Evolutionary conservation across 2,797 vertebrate genomes (phyloP), one percentile per base, ranked within the genome.

Genomic region (Oreochromis mossambicus): DNA sequence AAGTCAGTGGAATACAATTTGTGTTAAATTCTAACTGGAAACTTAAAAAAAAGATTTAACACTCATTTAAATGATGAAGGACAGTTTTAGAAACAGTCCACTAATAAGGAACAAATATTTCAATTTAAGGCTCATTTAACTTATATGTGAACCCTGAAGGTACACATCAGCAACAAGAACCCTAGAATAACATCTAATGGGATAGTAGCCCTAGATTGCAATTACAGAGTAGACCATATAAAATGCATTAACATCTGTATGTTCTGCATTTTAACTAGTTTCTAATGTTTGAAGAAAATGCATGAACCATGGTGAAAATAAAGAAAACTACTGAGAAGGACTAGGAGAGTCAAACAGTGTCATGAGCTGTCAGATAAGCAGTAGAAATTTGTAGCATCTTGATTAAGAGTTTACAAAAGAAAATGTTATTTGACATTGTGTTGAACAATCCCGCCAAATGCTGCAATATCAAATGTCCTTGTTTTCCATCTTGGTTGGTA

Each of bases 111-210:
- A 55, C 46, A 85, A 78, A 52, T 17, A 73, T 80, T 77, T 79
- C 11, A 58, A 70, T 88, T 87, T 91, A 96, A 94, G 94, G 91
- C 92, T 91, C 43, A 81, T 81, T 66, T 29, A 24, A 75, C 80
- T 83, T 90, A 85, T 81, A 87, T 95, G 95, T 95, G 96, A 96
- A 97, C 92, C n/a, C 82, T 90, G 83, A 54, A 82, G 80, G 85
- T 86, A 91, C 80, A 93, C 82, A 29, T 88, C 38, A 85, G 79
- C 79, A 89, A 92, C 87, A 87, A 85, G 78, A 87, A 90, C 41
- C 73, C 43, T 92, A 88, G 82, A 84, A 51, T 83, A 81, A 78
- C 78, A 79, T 86, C 61, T 56, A 56, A 63, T 24, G 29, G 41
- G 48, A 88, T 43, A 41, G 61, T 83, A 77, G 56, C 51, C 78